A percentile compares a stretch with the other conserved stretches of the same genome.
These are phyloP conservation scores for Euborellia annulipes DNA, from an alignment of 1,140 invertebrate genomes.

Conservation along the genomic window DNA sequence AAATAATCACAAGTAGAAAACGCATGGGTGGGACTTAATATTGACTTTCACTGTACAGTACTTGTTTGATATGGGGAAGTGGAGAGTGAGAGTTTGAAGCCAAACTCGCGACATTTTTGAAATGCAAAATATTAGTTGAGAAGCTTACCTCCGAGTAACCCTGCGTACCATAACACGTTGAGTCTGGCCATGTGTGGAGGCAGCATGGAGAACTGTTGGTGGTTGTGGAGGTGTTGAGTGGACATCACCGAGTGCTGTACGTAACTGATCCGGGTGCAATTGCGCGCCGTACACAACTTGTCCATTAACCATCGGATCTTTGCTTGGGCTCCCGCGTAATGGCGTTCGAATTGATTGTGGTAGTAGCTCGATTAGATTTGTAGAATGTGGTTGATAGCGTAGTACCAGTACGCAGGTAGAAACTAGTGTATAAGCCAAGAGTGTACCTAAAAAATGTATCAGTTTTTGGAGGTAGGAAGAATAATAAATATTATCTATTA, in stretches of 20 bases:
- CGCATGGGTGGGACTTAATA: too few species aligned
- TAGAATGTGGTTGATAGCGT: slow-evolving; percentile 74
- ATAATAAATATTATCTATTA: too few species aligned
- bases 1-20: too few species aligned
- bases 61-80: too few species aligned
- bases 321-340: slow-evolving; percentile 48
- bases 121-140: too few species aligned
- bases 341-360: slow-evolving; percentile 70
- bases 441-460: slow-evolving; percentile 42
- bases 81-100: too few species aligned
- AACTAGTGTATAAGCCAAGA: slow-evolving; percentile 80
- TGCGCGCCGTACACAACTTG: slow-evolving; percentile 37
- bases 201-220: neutral
- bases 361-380: slow-evolving; percentile 68
- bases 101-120: too few species aligned
- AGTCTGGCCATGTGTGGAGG: neutral
- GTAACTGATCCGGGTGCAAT: slow-evolving; percentile 36
- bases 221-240: slow-evolving; percentile 22
- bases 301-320: slow-evolving; percentile 38
- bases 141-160: slow-evolving; percentile 44
- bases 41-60: too few species aligned
- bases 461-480: too few species aligned
- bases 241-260: slow-evolving; percentile 24
- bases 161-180: slow-evolving; percentile 43
- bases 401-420: slow-evolving; percentile 81